Evolutionary conservation across 2,888 invertebrate species (phyloP), one percentile per base, ranked within the genome.

Genomic region (Pegoplata infirma): DNA sequence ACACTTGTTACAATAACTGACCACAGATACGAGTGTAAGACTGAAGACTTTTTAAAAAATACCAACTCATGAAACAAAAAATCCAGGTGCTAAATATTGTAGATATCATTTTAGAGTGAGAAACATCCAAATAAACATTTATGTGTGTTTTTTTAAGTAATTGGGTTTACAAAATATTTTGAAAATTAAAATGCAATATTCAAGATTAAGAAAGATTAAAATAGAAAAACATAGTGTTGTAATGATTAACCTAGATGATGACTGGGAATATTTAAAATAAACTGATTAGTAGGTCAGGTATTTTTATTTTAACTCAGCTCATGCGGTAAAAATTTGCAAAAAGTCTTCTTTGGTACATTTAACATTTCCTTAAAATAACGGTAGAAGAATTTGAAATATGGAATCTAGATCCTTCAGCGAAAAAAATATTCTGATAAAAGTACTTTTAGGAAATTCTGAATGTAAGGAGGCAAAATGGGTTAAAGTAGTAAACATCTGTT

Each of bases 1-100:
- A 49, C 78, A 79, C 69, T 75, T 74, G 75, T 75, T 79, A 46
- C 71, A 25, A n/a, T 51, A 36, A 69, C 68, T 59, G 78, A 64
- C 74, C 69, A 68, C 49, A 56, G 12, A n/a, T 40, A 40, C n/a
- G 25, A 25, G 6, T 25, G 25, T 25, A 25, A 3, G 25, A 5
- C 6, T 3, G 25, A 25, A 6, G 5, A 25, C 25, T 25, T 25
- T 5, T 5, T 25, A 6, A 3, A 25, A 25, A n/a, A 40, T n/a
- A 12, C 12, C 10, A 32, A 32, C 10, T 10, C 10, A 10, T 32
- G 12, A 32, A 32, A 32, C 10, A 12, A n/a, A n/a, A 40, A 7
- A 63, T 19, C n/a, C 67, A 66, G 53, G 53, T 56, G 55, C 55
- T 67, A 66, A 66, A 66, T 46, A 49, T 63, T 49, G 49, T 63